phyloP scores from a whole-genome alignment of 2,888 invertebrate genomes.

The Oligia fasciuncula region DNA sequence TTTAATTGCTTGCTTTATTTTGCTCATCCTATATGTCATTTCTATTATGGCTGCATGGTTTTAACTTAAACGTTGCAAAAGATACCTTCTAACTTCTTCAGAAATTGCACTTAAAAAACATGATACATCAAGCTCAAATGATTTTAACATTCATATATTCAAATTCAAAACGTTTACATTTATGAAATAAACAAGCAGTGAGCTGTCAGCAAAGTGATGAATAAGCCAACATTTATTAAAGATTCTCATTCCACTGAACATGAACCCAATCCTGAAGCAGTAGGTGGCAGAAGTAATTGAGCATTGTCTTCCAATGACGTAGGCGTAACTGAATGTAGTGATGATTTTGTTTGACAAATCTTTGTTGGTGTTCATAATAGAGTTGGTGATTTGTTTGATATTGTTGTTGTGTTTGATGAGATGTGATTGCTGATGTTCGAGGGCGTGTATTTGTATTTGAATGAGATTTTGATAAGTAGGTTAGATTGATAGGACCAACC shows the following conservation, averaged over 20 bases:
- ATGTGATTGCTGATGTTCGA: slow-evolving; percentile 37
- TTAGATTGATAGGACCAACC: slow-evolving; percentile 9
- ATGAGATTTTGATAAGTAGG: neutral
- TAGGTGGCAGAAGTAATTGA: slow-evolving; percentile 84
- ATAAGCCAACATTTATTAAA: slow-evolving; percentile 72
- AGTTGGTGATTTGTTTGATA: slow-evolving; percentile 71
- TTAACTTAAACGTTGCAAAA: neutral
- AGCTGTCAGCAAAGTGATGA: slow-evolving; percentile 64
- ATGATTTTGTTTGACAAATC: slow-evolving; percentile 73
- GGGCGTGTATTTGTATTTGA: neutral
- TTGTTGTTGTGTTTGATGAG: slow-evolving; percentile 52
- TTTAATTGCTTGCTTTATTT: neutral
- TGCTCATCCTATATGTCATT: neutral
- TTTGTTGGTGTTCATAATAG: slow-evolving; percentile 68
- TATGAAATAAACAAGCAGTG: slow-evolving; percentile 49
- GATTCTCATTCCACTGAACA: slow-evolving; percentile 64
- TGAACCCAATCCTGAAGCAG: slow-evolving; percentile 69
- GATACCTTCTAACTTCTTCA: neutral
- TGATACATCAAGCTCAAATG: slow-evolving; percentile 8
- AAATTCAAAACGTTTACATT: slow-evolving; percentile 41
- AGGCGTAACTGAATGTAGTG: slow-evolving; percentile 72
- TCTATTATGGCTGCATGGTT: neutral
- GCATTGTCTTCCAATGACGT: slow-evolving; percentile 82
- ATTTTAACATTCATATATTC: slow-evolving; percentile 46
- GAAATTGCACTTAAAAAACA: neutral